Evolutionary conservation across 2,113 vertebrate genomes (phyloP).

Genomic region (Centropus unirufus): DNA sequence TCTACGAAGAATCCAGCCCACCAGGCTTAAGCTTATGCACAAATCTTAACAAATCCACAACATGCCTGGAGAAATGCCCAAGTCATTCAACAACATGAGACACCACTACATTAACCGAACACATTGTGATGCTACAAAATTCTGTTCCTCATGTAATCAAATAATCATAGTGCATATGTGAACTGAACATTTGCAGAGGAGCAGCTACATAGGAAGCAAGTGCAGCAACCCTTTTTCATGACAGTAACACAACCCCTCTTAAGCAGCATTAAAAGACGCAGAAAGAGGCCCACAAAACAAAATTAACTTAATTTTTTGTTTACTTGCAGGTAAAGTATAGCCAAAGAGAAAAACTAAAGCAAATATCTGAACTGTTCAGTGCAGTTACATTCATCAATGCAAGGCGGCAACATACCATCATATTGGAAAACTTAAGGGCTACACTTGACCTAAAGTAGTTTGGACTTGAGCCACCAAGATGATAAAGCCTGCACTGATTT

Average conservation of each 20-base stretch:
- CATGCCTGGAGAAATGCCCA: background rate
- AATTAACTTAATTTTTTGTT: background rate
- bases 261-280: background rate
- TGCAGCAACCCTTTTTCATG: background rate
- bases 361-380: background rate
- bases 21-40: background rate
- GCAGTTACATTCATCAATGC: background rate
- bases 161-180: background rate
- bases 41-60: background rate
- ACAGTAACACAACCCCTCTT: background rate
- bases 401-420: background rate
- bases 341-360: background rate
- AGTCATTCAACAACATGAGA: background rate
- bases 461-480: background rate
- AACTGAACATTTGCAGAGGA: background rate
- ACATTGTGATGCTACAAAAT: background rate
- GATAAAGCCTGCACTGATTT: background rate
- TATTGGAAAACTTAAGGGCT: constrained; percentile 5
- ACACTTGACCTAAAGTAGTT: background rate
- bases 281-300: background rate
- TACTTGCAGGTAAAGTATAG: background rate
- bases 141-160: background rate
- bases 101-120: background rate
- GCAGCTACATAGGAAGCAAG: background rate
- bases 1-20: background rate